Evolutionary conservation across 2,888 invertebrate species (phyloP).

Genomic region (Pachycephus smyrnensis): DNA sequence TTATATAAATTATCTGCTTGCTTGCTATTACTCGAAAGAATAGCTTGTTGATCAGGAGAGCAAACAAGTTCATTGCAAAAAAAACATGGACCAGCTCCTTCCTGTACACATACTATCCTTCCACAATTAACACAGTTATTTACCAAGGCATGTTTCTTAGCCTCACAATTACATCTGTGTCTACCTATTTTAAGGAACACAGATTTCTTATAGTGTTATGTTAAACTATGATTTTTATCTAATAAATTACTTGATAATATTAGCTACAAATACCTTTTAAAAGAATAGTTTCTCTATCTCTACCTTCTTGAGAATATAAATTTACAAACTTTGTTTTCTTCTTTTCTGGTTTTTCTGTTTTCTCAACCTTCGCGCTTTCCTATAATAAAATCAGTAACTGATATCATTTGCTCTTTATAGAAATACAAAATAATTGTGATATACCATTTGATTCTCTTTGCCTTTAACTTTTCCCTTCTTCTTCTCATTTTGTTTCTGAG

Average conservation of each 20-base stretch:
- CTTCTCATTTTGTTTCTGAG: conserved; percentile 53
- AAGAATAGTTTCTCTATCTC: conserved; percentile 67
- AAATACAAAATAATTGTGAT: neutral
- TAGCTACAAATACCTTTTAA: conserved; percentile 64
- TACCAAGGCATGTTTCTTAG: conserved; percentile 87
- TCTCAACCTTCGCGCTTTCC: neutral
- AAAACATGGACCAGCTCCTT: conserved; percentile 96
- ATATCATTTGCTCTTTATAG: neutral
- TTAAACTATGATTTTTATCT: conserved; percentile 13
- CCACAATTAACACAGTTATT: conserved; percentile 96
- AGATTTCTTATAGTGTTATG: neutral
- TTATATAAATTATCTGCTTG: conserved; percentile 77
- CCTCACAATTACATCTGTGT: conserved; percentile 92
- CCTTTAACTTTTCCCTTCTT: conserved; percentile 52
- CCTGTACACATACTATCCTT: conserved; percentile 93
- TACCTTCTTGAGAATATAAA: conserved; percentile 80
- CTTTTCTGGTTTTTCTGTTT: conserved; percentile 59
- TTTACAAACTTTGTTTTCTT: conserved; percentile 82
- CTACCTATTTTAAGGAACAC: conserved; percentile 73
- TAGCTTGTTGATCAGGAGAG: conserved; percentile 77
- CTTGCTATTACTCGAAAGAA: conserved; percentile 76
- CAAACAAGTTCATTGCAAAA: conserved; percentile 91
- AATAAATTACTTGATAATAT: neutral
- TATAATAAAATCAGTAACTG: neutral
- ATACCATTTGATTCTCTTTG: conserved; percentile 36